These are phyloP conservation scores for Tenodera sinensis DNA, from an alignment of 2,888 invertebrate species.

Conservation along the genomic window DNA sequence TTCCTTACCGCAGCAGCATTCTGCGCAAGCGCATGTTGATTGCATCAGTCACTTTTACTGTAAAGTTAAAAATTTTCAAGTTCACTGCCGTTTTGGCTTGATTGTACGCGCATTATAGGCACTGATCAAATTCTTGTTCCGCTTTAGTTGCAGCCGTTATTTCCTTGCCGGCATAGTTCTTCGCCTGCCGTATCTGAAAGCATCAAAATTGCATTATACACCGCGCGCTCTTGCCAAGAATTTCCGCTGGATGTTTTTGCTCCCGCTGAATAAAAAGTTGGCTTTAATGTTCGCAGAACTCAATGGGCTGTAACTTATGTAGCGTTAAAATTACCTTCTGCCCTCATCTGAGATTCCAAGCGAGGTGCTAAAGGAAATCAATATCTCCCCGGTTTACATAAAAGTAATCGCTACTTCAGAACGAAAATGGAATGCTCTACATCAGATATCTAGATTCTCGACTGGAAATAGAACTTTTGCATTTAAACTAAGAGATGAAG, in stretches of 20 bases:
- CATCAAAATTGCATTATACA: not conserved
- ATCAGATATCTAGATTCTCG: no score
- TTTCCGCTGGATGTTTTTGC: not conserved
- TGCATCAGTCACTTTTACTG: no score
- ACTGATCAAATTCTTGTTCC: no score
- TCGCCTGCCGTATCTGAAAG: not conserved
- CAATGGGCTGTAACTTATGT: not conserved
- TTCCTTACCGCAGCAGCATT: no score
- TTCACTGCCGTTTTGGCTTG: no score
- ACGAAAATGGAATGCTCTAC: not conserved
- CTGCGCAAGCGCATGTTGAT: no score
- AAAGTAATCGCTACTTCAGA: not conserved
- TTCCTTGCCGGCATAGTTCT: no score
- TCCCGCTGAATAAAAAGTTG: not conserved
- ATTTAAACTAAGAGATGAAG: no score
- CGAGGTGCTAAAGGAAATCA: not conserved
- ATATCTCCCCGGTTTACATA: not conserved
- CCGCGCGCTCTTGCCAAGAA: not conserved
- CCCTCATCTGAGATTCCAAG: not conserved
- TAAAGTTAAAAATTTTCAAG: no score
- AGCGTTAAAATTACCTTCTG: not conserved
- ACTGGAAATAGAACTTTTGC: no score
- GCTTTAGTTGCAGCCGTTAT: no score
- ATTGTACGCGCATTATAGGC: no score
- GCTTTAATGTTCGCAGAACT: not conserved